These are phyloP conservation scores for Calliopum simillimum DNA, from an alignment of 2,888 invertebrate genomes.

Conservation along the genomic window DNA sequence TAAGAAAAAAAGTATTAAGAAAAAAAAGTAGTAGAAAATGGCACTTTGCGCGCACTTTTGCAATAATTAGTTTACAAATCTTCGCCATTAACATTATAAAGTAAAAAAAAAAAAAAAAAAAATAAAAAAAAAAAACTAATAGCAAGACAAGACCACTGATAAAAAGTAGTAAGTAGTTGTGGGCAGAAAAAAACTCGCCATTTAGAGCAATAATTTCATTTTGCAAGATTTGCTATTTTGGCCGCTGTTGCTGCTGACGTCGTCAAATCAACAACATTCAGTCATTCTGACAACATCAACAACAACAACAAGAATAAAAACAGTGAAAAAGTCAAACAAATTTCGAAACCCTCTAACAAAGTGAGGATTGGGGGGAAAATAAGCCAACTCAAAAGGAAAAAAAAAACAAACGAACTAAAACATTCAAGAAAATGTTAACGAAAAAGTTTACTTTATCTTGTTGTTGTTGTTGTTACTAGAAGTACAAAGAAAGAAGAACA, in stretches of 20 bases:
- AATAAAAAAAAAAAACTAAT: constrained; percentile 4
- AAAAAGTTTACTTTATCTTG: background rate
- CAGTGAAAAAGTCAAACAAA: constrained; percentile 17
- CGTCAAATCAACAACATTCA: background rate
- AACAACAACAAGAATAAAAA: constrained; percentile 2
- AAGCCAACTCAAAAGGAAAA: background rate
- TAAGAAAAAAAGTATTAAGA: too few species aligned
- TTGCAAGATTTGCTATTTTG: constrained; percentile 7
- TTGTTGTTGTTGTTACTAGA: too few species aligned
- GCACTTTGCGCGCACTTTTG: background rate
- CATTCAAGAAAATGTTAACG: background rate
- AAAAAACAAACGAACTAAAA: constrained; percentile 1
- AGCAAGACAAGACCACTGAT: background rate
- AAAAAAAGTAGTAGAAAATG: background rate
- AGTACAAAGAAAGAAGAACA: background rate
- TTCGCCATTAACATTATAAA: constrained; percentile 10
- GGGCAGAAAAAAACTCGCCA: background rate
- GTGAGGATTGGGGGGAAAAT: background rate
- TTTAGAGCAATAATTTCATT: constrained; percentile 23
- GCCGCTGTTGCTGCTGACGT: background rate
- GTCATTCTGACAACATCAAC: background rate
- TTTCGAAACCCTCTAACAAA: background rate
- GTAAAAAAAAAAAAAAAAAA: background rate
- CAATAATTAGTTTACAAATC: constrained; percentile 9
- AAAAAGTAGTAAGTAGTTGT: background rate